Percentiles rank a stretch among this genome's conserved stretches.
phyloP scores from a whole-genome alignment of 2,888 invertebrate genomes.

The Coleophora deauratella region DNA sequence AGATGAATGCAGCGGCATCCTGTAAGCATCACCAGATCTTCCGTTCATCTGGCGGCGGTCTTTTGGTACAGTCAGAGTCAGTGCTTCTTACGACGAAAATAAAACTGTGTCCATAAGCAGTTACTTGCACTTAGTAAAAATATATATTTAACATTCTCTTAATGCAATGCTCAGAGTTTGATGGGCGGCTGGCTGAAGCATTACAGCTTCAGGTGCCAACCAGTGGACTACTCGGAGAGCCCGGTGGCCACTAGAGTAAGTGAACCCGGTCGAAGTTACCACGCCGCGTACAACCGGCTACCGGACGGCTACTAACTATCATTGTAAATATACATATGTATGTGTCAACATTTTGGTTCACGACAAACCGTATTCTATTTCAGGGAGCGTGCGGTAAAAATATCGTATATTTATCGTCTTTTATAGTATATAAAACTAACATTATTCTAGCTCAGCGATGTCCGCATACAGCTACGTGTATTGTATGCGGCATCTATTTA shows the following conservation, averaged over 20 bases:
- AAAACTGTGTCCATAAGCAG: too few species aligned
- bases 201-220: conserved; percentile 92
- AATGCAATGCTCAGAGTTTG: conserved; percentile 76
- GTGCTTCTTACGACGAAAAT: too few species aligned
- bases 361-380: conserved; percentile 21
- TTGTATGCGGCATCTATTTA: not conserved
- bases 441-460: too few species aligned
- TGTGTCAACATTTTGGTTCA: conserved; percentile 14
- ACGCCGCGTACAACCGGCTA: conserved; percentile 21
- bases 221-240: conserved; percentile 89
- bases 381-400: conserved; percentile 36
- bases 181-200: conserved; percentile 93
- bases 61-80: too few species aligned
- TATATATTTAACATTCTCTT: too few species aligned
- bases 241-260: conserved; percentile 90
- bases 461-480: too few species aligned
- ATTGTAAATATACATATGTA: conserved; percentile 65
- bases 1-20: too few species aligned
- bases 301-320: conserved; percentile 40
- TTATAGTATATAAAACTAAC: too few species aligned
- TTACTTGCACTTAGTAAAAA: too few species aligned
- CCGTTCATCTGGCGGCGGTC: too few species aligned
- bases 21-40: too few species aligned
- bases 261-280: conserved; percentile 27
- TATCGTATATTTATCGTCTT: conserved; percentile 2